phyloP scores from a whole-genome alignment of 2,888 invertebrate genomes.

The Malacosoma neustria region DNA sequence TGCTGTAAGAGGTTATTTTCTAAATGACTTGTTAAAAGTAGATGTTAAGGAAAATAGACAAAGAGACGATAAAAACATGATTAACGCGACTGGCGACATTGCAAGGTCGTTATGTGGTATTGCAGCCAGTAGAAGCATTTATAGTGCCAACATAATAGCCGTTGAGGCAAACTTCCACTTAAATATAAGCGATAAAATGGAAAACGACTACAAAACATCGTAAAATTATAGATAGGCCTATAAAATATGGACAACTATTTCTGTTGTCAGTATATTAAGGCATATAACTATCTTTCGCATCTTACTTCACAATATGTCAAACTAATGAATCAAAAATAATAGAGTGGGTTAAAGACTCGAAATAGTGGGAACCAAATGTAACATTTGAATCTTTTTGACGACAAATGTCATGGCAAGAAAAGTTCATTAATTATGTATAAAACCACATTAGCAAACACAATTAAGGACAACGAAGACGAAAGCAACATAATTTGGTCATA shows the following conservation, averaged over 20 bases:
- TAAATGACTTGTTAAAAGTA: not conserved
- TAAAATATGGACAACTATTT: too few relatives aligned
- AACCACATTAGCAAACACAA: not conserved
- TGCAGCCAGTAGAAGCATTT: slow-evolving; percentile 9
- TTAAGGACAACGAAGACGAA: not conserved
- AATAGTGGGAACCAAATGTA: not conserved
- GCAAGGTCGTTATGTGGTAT: slow-evolving; percentile 27
- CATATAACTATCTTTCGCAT: too few relatives aligned
- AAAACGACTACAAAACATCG: too few relatives aligned
- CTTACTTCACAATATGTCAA: too few relatives aligned
- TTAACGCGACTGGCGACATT: slow-evolving; percentile 23
- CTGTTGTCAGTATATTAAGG: too few relatives aligned
- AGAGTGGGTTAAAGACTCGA: not conserved
- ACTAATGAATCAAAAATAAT: too few relatives aligned
- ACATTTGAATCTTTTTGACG: not conserved
- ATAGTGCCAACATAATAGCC: not conserved
- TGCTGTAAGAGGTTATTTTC: not conserved
- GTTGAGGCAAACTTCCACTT: not conserved
- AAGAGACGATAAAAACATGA: slow-evolving; percentile 15
- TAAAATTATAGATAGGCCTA: too few relatives aligned
- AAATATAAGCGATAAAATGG: not conserved
- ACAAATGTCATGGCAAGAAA: not conserved
- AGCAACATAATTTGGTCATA: too few relatives aligned
- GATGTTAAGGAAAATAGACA: not conserved
- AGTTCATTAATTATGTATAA: not conserved